Evolutionary conservation across 2,113 vertebrate genomes (phyloP), one percentile per base, ranked within the genome.

Genomic region (Dasypus novemcinctus): DNA sequence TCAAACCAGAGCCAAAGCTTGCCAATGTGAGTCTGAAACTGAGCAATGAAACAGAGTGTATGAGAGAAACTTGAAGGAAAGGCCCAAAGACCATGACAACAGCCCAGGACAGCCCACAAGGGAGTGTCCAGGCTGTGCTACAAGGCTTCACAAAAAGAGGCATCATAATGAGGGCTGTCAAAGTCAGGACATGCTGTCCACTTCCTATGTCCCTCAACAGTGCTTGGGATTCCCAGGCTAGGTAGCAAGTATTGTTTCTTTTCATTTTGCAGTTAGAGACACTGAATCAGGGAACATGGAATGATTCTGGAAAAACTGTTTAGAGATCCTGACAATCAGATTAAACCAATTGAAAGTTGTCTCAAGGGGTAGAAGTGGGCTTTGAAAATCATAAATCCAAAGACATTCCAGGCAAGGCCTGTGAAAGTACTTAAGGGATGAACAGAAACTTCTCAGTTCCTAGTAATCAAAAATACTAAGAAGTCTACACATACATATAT

Each of bases 371-470:
- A 81, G 93, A 84, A 61, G 59, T 72, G 20, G 6, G 43, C 88
- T 85, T 72, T 85, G 83, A 92, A 92, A 92, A 87, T 78, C 78
- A 78, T 94, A 90, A 69, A 85, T 57, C 52, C 76, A 68, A 95
- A 85, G 74, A 94, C 94, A 86, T 95, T 94, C 71, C 33, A 94
- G 57, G 29, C 27, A 82, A 72, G 11, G 33, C 6, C 72, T 78
- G 21, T 61, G 64, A 94, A 96, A 94, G 68, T 82, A 96, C 57
- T 95, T 85, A 78, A 86, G 12, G 36, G 27, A 4, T 97, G 61
- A 92, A 94, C 33, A 86, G 68, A 91, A 94, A 79, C 6, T 27
- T 63, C 66, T 75, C 5, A 4, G 27, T 91, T 91, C 49, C 49
- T 57, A 93, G 63, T 49, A 87, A 69, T n/a, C 41, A 92, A 63